Base-by-base conservation (phyloP, 2,797 vertebrate genomes). In the Myripristis murdjan region DNA sequence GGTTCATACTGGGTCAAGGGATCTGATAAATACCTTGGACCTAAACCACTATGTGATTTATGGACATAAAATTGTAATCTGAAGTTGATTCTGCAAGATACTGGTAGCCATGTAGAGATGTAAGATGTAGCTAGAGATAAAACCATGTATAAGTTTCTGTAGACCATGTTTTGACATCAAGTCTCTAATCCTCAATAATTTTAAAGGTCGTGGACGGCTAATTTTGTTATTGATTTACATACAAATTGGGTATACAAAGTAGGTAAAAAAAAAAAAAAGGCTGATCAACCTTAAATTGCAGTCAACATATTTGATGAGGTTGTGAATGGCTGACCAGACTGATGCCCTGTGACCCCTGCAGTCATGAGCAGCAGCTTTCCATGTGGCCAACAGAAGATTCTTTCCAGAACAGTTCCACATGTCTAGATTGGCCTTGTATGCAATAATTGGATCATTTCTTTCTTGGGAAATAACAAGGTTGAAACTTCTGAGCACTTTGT, bases 341-440 rank as follows among this genome's bases (percentile, higher is more conserved):
- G 75, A 64, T 65, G 75, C 52, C 81, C 79, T 82, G 33, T 86
- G 82, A 88, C 84, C 76, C 70, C 61, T 55, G 33, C 41, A 77
- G 79, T 83, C 86, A 89, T 78, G 79, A 76, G 65, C 81, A 89
- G 68, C 71, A 65, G 79, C 79, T 84, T 87, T 59, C 76, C 85
- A 79, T 64, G 64, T 74, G 75, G 70, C 81, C 75, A 79, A 54
- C 74, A 70, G 70, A 89, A n/a, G 68, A 85, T 71, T 86, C 70
- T 80, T 84, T 85, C 70, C 77, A 82, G 70, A 88, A 85, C 83
- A 85, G 75, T 33, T 62, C 84, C 61, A 64, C 71, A 73, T 86
- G 87, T 77, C 70, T 66, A 59, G 75, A 75, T 61, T 44, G 23
- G 77, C 68, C 64, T 82, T 58, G 74, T 81, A 67, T 18, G 66